Percentiles rank a stretch among this genome's conserved stretches.
Conservation (phyloP, 2,113 vertebrate genomes). For the Felis catus region F.catus_Fca126_mat1.0 CM031415.1:173694501-173695000, state of each 20-base stretch:
- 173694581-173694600: too few relatives aligned
- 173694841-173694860: not conserved
- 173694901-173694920: not conserved
- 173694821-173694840: constrained; percentile 15
- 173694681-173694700: too few relatives aligned
- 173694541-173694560: too few relatives aligned
- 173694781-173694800: not conserved
- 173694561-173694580: too few relatives aligned
- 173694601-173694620: too few relatives aligned
- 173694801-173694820: not conserved
- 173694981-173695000: not conserved
- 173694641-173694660: too few relatives aligned
- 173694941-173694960: not conserved
- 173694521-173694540: too few relatives aligned
- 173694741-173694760: not conserved
- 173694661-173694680: too few relatives aligned
- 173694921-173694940: not conserved
- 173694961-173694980: not conserved
- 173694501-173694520: not conserved
- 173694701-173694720: too few relatives aligned
- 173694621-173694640: too few relatives aligned
- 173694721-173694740: not conserved
- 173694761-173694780: not conserved
- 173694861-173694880: not conserved
- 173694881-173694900: not conserved